Base-by-base conservation (phyloP, 2,113 vertebrate genomes). In the Empidonax traillii region DNA sequence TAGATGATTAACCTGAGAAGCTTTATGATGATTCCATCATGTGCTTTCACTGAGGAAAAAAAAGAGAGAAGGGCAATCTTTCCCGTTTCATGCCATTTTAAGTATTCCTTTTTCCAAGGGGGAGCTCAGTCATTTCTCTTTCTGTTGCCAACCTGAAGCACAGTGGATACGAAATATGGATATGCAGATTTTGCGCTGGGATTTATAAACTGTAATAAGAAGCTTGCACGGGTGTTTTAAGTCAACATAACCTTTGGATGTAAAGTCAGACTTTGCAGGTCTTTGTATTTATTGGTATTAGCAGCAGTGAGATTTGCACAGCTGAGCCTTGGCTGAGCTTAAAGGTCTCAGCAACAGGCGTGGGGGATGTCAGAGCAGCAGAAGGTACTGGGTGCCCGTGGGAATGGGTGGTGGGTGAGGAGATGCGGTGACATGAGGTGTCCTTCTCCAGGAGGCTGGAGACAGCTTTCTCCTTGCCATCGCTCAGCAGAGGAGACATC, bases 1-100 rank as follows among this genome's bases (percentile, higher is more conserved):
- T 28, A 79, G 81, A 46, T 80, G 77, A 62, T 94, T 95, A 95
- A 92, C 75, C 83, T 95, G 86, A 77, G 90, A 59, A 95, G 82
- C 35, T 88, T 89, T 66, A 19, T 41, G 76, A 49, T 76, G 67
- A 58, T 91, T 94, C 44, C 2, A 4, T 89, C 58, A 51, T 43
- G 62, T 33, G 39, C 53, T 86, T 86, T 79, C 53, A 52, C 44
- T 30, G 35, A 47, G 65, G 21, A 22, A 23, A 19, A 27, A 44
- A 13, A 41, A 8, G 30, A 39, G 9, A 19, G 28, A 67, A 44
- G 27, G 63, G 73, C 33, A 69, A 43, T 37, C 39, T 86, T 95
- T 74, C 10, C 9, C 39, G 4, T 66, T 88, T 80, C 33, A 27
- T 72, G 61, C 44, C 2, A 52, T 72, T 90, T 93, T 30, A 51